Evolutionary conservation across 2,113 vertebrate genomes (phyloP).

Genomic region (Gadus chalcogrammus): DNA sequence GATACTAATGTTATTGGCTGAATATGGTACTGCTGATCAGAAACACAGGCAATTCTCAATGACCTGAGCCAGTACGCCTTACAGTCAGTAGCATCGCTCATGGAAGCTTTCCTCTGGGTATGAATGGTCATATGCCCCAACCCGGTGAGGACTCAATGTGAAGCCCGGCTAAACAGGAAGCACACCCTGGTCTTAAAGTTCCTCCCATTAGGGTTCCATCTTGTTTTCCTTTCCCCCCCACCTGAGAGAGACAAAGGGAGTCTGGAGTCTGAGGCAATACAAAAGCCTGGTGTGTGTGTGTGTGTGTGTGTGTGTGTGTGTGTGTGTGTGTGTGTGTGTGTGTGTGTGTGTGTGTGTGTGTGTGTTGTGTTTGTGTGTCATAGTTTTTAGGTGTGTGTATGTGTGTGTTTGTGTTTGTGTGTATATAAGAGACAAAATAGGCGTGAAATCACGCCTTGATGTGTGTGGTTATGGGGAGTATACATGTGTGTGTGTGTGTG

Average conservation of each 20-base stretch:
- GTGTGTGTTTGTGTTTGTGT: not conserved
- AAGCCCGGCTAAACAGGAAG: not conserved
- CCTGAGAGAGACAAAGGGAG: slow-evolving; percentile 48
- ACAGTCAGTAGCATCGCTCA: too few species aligned
- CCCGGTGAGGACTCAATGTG: too few species aligned
- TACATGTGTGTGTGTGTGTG: not conserved
- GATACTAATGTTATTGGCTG: too few species aligned
- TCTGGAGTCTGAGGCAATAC: slow-evolving; percentile 46
- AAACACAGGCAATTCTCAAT: too few species aligned
- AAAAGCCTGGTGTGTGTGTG: slow-evolving; percentile 36
- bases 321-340: not conserved
- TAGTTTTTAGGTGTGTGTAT: slow-evolving; percentile 1
- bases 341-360: not conserved
- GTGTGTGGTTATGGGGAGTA: too few species aligned
- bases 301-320: not conserved
- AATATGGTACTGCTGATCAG: too few species aligned
- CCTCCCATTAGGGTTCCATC: slow-evolving; percentile 43
- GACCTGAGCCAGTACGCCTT: too few species aligned
- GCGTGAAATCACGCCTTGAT: not conserved
- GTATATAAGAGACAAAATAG: too few species aligned
- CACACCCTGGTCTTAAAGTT: slow-evolving; percentile 9
- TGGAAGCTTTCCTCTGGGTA: too few species aligned
- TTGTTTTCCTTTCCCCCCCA: slow-evolving; percentile 50
- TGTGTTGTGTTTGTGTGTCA: slow-evolving; percentile 1
- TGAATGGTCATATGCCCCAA: too few species aligned